phyloP scores from a whole-genome alignment of 2,888 invertebrate species.

The Margaritifera margaritifera region DNA sequence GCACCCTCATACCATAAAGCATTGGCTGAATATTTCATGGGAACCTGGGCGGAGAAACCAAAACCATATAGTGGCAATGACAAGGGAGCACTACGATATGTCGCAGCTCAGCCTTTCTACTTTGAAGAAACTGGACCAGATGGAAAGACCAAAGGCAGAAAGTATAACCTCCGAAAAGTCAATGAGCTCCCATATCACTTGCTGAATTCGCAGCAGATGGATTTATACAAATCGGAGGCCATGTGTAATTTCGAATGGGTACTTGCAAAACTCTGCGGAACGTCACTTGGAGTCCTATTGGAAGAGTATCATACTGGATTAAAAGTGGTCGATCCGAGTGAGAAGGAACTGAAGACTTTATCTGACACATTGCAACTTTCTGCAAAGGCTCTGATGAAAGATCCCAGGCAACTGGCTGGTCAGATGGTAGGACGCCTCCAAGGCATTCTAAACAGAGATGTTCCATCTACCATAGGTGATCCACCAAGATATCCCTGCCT shows the following conservation, averaged over 20 bases:
- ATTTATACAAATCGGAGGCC: conserved; percentile 78
- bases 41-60: conserved; percentile 58
- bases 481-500: conserved; percentile 64
- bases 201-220: conserved; percentile 76
- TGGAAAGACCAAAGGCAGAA: conserved; percentile 38
- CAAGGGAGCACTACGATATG: conserved; percentile 44
- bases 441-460: conserved; percentile 64
- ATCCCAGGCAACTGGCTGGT: conserved; percentile 87
- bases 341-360: conserved; percentile 74
- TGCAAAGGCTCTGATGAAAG: conserved; percentile 83
- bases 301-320: conserved; percentile 81
- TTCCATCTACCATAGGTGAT: conserved; percentile 64
- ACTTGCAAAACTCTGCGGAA: conserved; percentile 85
- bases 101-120: conserved; percentile 57
- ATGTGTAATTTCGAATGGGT: conserved; percentile 86
- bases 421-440: conserved; percentile 77
- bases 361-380: conserved; percentile 83
- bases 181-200: conserved; percentile 88
- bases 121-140: conserved; percentile 41
- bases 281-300: conserved; percentile 83
- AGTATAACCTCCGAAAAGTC: conserved; percentile 84
- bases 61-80: conserved; percentile 62
- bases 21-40: conserved; percentile 69
- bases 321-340: conserved; percentile 53
- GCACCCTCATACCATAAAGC: conserved; percentile 70